Evolutionary conservation across 2,888 invertebrate species (phyloP), one percentile per base, ranked within the genome.

Genomic region (Andrena minutula): DNA sequence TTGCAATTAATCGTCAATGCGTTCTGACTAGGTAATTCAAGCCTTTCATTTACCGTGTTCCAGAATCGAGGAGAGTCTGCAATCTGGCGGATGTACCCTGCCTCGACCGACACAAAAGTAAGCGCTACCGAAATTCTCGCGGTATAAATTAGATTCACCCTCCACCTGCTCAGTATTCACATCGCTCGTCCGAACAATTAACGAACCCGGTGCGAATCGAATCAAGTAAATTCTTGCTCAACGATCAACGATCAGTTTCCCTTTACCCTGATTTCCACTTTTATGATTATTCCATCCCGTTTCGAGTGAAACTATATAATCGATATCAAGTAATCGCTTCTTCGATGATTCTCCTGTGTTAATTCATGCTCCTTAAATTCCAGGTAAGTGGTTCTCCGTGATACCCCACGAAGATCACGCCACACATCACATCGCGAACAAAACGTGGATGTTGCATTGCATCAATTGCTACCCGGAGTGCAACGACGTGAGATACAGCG

Each of bases 361-460:
- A 28, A 60, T 30, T 16, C 41, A 6, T 2, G 12, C 3, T n/a
- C n/a, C 23, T 28, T 6, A 16, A 41, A 70, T 70, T 85, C 94
- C 93, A 85, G 94, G 92, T 81, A 94, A 94, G 86, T 95, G 95
- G 90, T 94, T 94, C 86, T 92, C 90, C 1, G 94, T 95, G 80
- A 93, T 95, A 32, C 94, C 92, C 0, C 76, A 90, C 32, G 83
- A 90, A 2, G 28, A 83, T 2, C 58, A n/a, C 30, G 61, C 28
- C 75, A 8, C 77, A 4, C n/a, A 69, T n/a, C 0, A 7, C 0
- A 58, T 28, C 2, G 35, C 10, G 1, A 69, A 82, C 49, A 47
- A 68, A 16, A 30, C 68, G 6, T 75, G 82, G 60, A 70, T 86
- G 4, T 66, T 85, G 30, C 84, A 75, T 10, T 93, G 92, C 80